Base-by-base conservation (phyloP, 2,113 vertebrate species). In the Steatornis caripensis region DNA sequence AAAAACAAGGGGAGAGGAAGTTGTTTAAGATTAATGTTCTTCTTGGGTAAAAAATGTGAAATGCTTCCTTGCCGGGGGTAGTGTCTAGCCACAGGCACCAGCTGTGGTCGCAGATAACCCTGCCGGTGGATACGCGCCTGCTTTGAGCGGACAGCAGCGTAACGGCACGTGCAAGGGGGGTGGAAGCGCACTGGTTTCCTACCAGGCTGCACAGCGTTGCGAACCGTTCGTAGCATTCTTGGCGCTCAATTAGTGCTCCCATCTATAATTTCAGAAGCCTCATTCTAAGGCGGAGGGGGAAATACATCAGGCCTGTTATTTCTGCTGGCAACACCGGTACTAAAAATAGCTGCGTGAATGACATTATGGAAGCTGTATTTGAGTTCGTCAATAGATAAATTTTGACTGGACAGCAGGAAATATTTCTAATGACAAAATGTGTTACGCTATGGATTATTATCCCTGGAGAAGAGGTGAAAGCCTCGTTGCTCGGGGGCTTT, bases 261-360 rank as follows among this genome's bases (percentile, higher is more conserved):
- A 57, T 82, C 84, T 96, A 51, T 89, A 60, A 95, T 94, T 96
- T 96, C 80, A 87, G 92, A 81, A 93, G 51, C 55, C 19, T 82
- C 34, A 6, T 90, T 87, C 45, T 92, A 36, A 85, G 21, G 16
- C 29, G 5, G 8, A 2, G 14, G 1, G 1, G 29, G 60, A 20
- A 64, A 81, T 30, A 61, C 72, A 92, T 81, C 86, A 89, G 80
- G 64, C 39, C 75, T 86, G 53, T 94, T 94, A 93, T 81, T 96
- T 95, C 92, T 95, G 72, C 89, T 92, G 72, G 80, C 72, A 88
- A 4, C 2, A 2, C 57, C 65, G 51, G n/a, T 55, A 19, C 86
- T 94, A 94, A 92, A 93, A 96, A 95, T 94, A 93, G 45, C 71
- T 5, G 4, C 1, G 3, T 66, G 84, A 62, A 23, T 90, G 95